These are phyloP conservation scores for Lycodopsis pacificus DNA, from an alignment of 2,797 vertebrate species.

Conservation along the genomic window DNA sequence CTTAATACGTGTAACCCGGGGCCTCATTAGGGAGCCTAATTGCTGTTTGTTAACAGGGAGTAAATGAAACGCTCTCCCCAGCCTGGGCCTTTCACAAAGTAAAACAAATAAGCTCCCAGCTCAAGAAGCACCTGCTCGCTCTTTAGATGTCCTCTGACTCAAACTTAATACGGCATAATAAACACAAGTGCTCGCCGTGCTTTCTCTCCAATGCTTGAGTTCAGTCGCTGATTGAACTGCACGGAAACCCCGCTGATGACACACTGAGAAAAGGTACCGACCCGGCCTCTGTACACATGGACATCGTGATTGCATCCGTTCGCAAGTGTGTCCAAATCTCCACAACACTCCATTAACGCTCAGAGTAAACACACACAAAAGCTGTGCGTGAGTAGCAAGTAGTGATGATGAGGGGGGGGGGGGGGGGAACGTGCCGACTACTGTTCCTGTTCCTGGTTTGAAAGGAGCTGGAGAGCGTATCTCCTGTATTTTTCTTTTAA, in stretches of 20 bases:
- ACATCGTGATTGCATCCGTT: conserved; percentile 74
- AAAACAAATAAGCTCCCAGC: conserved; percentile 75
- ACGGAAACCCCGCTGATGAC: conserved; percentile 65
- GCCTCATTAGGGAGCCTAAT: conserved; percentile 80
- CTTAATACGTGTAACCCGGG: conserved; percentile 66
- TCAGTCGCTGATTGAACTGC: conserved; percentile 72
- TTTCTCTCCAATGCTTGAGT: conserved; percentile 49
- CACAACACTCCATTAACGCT: conserved; percentile 77
- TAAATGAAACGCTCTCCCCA: conserved; percentile 63
- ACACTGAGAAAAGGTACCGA: conserved; percentile 45
- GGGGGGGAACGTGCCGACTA: conserved; percentile 2
- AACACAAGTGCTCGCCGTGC: conserved; percentile 72
- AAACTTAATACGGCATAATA: conserved; percentile 79
- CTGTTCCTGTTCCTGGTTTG: conserved; percentile 52
- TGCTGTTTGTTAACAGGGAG: conserved; percentile 71
- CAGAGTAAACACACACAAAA: conserved; percentile 63
- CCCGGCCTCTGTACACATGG: conserved; percentile 52
- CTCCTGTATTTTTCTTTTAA: conserved; percentile 34
- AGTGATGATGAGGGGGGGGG: conserved; percentile 64
- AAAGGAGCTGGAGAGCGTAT: conserved; percentile 38
- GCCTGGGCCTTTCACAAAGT: conserved; percentile 73
- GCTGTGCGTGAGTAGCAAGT: conserved; percentile 43
- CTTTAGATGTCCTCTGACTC: conserved; percentile 64
- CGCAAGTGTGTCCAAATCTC: conserved; percentile 50
- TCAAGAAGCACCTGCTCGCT: conserved; percentile 78